A percentile compares a stretch with the other conserved stretches of the same genome.
phyloP scores from a whole-genome alignment of 2,113 vertebrate genomes.

The Lycaon pictus region DNA sequence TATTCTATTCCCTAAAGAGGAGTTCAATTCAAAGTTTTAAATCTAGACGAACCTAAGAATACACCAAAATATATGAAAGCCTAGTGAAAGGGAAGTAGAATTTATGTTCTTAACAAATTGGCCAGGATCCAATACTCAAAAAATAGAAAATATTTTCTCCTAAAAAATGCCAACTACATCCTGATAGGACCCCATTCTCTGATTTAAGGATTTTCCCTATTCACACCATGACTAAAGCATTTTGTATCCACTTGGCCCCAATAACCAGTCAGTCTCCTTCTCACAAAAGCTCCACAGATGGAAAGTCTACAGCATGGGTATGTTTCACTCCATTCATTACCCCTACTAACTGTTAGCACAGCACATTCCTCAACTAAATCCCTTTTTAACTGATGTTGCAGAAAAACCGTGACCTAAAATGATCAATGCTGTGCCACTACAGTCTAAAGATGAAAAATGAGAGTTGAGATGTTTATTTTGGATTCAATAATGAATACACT shows the following conservation, averaged over 20 bases:
- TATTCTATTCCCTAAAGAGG: neutral
- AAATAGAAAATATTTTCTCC: neutral
- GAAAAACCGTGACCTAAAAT: conserved; percentile 32
- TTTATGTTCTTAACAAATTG: conserved; percentile 1
- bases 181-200: neutral
- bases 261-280: neutral
- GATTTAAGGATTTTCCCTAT: neutral
- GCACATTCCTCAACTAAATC: conserved; percentile 36
- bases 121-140: neutral
- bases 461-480: conserved; percentile 69
- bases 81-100: neutral
- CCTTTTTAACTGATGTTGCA: neutral
- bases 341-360: neutral
- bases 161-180: neutral
- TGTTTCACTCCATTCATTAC: neutral
- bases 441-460: conserved; percentile 53
- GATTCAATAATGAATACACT: neutral
- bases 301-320: neutral
- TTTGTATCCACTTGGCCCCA: neutral
- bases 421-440: conserved; percentile 6
- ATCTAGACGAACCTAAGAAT: neutral
- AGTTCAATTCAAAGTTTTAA: neutral
- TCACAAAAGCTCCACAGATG: neutral
- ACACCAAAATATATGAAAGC: neutral
- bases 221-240: neutral